Evolutionary conservation across 2,888 invertebrate species (phyloP).

Genomic region (Drosophila colorata): DNA sequence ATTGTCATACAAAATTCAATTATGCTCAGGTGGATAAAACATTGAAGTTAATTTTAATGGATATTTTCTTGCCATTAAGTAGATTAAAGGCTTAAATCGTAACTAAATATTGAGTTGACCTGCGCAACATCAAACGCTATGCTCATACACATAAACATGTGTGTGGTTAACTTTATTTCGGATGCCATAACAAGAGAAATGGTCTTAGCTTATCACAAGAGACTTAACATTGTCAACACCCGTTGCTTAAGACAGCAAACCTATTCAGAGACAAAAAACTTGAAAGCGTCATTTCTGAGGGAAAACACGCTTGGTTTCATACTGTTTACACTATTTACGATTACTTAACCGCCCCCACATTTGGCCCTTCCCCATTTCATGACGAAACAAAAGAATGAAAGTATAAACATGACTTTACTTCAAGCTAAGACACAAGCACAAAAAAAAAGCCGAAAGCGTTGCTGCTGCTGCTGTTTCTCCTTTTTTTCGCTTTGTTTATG

Average conservation of each 20-base stretch:
- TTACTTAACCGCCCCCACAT: not conserved
- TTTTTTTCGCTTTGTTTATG: constrained; percentile 3
- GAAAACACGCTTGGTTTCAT: constrained; percentile 54
- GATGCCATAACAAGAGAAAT: constrained; percentile 9
- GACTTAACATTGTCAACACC: constrained; percentile 30
- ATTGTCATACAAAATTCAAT: not conserved
- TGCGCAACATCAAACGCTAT: not conserved
- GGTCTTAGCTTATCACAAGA: constrained; percentile 26
- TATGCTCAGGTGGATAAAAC: no score
- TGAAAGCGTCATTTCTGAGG: constrained; percentile 21
- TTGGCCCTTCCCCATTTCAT: not conserved
- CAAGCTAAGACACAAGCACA: constrained; percentile 35
- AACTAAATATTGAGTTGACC: not conserved
- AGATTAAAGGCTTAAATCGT: not conserved
- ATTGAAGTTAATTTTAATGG: not conserved
- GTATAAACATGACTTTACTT: constrained; percentile 67
- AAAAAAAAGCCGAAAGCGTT: constrained; percentile 17
- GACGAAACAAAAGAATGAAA: constrained; percentile 37
- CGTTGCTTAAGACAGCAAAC: constrained; percentile 7
- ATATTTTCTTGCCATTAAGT: not conserved
- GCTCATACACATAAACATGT: not conserved
- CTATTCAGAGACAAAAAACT: constrained; percentile 4
- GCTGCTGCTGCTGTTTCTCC: constrained; percentile 2
- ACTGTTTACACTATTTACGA: constrained; percentile 35
- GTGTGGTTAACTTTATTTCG: constrained; percentile 21